These are phyloP conservation scores for Monoplex corrugatus DNA, from an alignment of 2,888 invertebrate genomes.

Conservation along the genomic window DNA sequence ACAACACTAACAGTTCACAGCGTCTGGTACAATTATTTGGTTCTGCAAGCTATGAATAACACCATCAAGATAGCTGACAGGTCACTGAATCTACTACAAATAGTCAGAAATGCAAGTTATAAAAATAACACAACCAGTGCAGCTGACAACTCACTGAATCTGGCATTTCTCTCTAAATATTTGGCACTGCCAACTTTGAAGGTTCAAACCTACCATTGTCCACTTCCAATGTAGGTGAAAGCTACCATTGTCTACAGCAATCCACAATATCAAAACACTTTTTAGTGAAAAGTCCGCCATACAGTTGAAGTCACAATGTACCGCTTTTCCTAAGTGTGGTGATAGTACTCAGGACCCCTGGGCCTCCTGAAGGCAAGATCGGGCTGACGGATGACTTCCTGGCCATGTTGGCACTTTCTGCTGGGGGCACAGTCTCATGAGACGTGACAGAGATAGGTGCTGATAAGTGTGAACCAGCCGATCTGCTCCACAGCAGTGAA, in stretches of 20 bases:
- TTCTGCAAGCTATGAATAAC: neutral
- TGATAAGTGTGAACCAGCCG: neutral
- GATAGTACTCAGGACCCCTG: slow-evolving; percentile 71
- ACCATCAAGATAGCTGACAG: neutral
- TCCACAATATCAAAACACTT: too few species aligned
- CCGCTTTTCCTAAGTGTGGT: slow-evolving; percentile 69
- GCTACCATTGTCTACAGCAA: neutral
- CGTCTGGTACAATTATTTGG: too few species aligned
- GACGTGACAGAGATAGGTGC: neutral
- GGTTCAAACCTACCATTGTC: neutral
- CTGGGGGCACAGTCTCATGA: slow-evolving; percentile 11
- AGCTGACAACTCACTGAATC: neutral
- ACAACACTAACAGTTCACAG: too few species aligned
- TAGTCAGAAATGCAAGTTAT: too few species aligned
- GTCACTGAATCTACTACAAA: neutral
- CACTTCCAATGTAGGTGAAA: too few species aligned
- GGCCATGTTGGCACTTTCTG: slow-evolving; percentile 45
- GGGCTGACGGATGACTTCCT: neutral
- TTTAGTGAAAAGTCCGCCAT: neutral
- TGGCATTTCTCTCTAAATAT: too few species aligned
- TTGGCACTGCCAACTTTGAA: neutral
- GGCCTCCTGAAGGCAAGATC: slow-evolving; percentile 53
- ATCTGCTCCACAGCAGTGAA: slow-evolving; percentile 45
- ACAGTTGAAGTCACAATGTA: slow-evolving; percentile 60
- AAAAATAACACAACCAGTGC: neutral